Evolutionary conservation across 2,797 vertebrate species (phyloP).

Genomic region (Malacoraja senta): DNA sequence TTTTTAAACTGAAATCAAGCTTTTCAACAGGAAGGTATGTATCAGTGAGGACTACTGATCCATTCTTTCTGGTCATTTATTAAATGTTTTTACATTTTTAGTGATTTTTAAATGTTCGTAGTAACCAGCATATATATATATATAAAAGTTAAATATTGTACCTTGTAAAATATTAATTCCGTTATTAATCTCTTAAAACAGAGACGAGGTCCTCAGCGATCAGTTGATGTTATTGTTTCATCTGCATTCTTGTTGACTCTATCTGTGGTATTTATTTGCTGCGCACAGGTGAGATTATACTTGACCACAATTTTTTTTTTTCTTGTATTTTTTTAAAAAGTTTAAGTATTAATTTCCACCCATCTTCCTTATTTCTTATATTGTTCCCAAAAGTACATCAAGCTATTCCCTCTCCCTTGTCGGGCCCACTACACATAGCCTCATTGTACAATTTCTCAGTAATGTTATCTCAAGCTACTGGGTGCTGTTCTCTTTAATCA

Average conservation of each 20-base stretch:
- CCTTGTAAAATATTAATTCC: neutral
- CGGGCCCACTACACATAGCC: no score
- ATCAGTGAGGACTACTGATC: neutral
- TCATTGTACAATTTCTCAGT: no score
- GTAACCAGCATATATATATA: neutral
- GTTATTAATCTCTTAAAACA: constrained; percentile 48
- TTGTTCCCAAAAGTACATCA: neutral
- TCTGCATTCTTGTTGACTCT: constrained; percentile 92
- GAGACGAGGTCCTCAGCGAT: constrained; percentile 92
- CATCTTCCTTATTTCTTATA: neutral
- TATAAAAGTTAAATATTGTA: neutral
- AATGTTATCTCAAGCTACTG: no score
- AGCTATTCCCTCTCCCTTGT: no score
- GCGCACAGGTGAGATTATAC: constrained; percentile 78
- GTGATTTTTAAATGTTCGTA: neutral
- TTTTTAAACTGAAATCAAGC: neutral
- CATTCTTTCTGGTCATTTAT: neutral
- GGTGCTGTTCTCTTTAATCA: no score
- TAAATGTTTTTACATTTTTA: neutral
- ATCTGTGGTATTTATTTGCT: constrained; percentile 96
- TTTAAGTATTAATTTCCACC: neutral
- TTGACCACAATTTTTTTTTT: neutral
- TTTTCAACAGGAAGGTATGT: neutral
- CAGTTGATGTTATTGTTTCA: constrained; percentile 93
- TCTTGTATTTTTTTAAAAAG: neutral